Conservation (phyloP, 2,113 vertebrate genomes). For the Lampris megalopsis region DNA sequence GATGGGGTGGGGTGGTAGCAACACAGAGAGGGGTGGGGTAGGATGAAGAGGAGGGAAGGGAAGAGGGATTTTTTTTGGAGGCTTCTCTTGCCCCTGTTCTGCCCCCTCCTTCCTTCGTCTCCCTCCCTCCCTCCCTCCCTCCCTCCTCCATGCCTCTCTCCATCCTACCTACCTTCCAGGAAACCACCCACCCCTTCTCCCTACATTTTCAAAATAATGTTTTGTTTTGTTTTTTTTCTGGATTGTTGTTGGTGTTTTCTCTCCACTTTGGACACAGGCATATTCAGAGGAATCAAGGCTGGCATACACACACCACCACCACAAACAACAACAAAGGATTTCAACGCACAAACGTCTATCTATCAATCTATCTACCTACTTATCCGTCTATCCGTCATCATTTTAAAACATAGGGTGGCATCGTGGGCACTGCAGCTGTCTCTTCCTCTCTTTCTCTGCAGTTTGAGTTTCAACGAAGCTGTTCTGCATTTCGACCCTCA, state of each 20-base stretch:
- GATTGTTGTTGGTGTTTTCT: slow-evolving; percentile 20
- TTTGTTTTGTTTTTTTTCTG: too few relatives aligned
- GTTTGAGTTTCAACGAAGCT: slow-evolving; percentile 1
- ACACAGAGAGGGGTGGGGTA: slow-evolving; percentile 66
- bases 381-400: neutral
- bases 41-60: slow-evolving; percentile 62
- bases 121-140: neutral
- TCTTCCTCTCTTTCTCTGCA: slow-evolving; percentile 18
- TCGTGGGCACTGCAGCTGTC: slow-evolving; percentile 10
- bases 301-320: slow-evolving; percentile 10
- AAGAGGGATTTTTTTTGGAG: slow-evolving; percentile 42
- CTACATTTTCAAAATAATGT: slow-evolving; percentile 27
- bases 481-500: too few relatives aligned
- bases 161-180: slow-evolving; percentile 32
- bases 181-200: slow-evolving; percentile 34
- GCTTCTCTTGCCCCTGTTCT: slow-evolving; percentile 39
- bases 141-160: neutral
- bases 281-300: neutral
- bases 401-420: slow-evolving; percentile 40
- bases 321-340: neutral
- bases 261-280: slow-evolving; percentile 54
- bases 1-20: slow-evolving; percentile 76
- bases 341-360: neutral
- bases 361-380: too few relatives aligned
- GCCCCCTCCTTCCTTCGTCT: slow-evolving; percentile 1